Percentiles rank a stretch among this genome's conserved stretches.
These are phyloP conservation scores for Disparrhopalites patrizii DNA, from an alignment of 2,888 invertebrate genomes.

Conservation along the genomic window DNA sequence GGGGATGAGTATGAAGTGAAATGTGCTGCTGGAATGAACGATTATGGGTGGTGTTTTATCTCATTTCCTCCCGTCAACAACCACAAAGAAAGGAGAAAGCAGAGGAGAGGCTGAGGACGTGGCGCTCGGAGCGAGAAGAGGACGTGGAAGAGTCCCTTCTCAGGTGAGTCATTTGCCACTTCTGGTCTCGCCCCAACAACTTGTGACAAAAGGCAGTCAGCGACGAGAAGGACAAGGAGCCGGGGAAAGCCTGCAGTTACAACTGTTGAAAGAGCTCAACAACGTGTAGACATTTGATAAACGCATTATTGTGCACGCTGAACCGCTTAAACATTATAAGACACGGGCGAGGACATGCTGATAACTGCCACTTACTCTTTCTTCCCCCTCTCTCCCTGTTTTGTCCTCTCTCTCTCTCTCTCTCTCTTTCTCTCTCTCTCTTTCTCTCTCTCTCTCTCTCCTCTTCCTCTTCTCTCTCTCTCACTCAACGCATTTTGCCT, in stretches of 20 bases:
- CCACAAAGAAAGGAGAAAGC: too few relatives aligned
- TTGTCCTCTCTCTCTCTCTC: too few relatives aligned
- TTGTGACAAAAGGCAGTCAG: background rate
- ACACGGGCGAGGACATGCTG: too few relatives aligned
- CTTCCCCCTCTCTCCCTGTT: background rate
- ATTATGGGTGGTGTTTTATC: constrained; percentile 20
- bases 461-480: constrained; percentile 1
- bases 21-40: constrained; percentile 17
- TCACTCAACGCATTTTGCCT: background rate
- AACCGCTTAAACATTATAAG: too few relatives aligned
- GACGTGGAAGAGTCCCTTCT: background rate
- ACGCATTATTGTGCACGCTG: too few relatives aligned
- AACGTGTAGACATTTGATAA: too few relatives aligned
- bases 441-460: background rate
- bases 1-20: constrained; percentile 2
- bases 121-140: background rate
- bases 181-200: too few relatives aligned
- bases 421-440: background rate
- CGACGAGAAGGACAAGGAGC: background rate
- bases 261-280: too few relatives aligned
- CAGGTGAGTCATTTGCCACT: constrained; percentile 1
- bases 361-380: background rate
- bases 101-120: too few relatives aligned
- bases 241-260: too few relatives aligned
- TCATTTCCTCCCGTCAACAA: constrained; percentile 1